Evolutionary conservation across 2,113 vertebrate species (phyloP).

Genomic region (Orcinus orca): DNA sequence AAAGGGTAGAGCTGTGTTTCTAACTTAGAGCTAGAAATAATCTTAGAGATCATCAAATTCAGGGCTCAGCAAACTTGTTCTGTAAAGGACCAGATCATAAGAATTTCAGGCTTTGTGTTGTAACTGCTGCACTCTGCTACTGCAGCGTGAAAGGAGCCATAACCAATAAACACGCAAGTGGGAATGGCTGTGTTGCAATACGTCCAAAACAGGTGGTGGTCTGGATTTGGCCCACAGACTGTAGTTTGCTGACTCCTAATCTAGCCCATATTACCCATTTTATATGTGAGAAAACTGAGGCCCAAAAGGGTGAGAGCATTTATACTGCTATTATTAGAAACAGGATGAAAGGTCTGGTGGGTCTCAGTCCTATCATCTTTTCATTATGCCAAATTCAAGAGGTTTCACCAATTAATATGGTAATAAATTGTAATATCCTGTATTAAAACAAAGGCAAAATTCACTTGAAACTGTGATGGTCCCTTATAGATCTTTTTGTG

Average conservation of each 20-base stretch:
- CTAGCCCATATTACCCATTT: neutral
- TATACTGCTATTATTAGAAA: neutral
- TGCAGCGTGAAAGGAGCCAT: neutral
- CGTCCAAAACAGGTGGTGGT: neutral
- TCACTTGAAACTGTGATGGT: neutral
- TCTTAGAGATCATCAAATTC: neutral
- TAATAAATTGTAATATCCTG: neutral
- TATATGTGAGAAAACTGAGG: neutral
- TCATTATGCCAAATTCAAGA: neutral
- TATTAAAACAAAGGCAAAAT: slow-evolving; percentile 20
- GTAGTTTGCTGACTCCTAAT: neutral
- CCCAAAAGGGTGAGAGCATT: neutral
- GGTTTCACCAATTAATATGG: neutral
- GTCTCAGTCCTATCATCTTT: neutral
- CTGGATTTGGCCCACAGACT: neutral
- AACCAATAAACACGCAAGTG: neutral
- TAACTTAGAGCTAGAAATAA: neutral
- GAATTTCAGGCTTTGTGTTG: neutral
- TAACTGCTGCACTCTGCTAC: neutral
- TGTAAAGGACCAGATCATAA: neutral
- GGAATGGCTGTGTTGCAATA: neutral
- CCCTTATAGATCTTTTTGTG: neutral
- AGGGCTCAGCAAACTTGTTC: neutral
- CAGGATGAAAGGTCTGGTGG: neutral
- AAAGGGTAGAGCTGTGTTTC: neutral